These are phyloP conservation scores for Paradoxurus hermaphroditus DNA, from an alignment of 2,113 vertebrate species.

Conservation along the genomic window DNA sequence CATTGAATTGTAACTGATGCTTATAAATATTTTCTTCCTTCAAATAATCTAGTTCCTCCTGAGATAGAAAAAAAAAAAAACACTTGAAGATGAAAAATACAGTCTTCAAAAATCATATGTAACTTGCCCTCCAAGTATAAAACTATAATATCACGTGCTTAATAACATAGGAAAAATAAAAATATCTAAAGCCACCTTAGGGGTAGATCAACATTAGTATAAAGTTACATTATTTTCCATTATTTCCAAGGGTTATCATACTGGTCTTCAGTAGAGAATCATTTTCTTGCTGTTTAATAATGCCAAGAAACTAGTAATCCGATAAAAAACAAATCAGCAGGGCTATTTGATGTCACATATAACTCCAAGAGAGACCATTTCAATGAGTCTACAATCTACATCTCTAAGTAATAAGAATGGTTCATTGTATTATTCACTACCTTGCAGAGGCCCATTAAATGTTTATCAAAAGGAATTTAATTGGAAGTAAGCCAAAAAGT, in stretches of 20 bases:
- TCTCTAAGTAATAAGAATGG: conserved; percentile 24
- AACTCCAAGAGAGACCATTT: conserved; percentile 43
- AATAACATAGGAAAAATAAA: conserved; percentile 54
- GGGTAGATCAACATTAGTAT: neutral
- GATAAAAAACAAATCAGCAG: conserved; percentile 52
- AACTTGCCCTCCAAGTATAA: conserved; percentile 16
- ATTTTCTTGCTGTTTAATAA: conserved; percentile 55
- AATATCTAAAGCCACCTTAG: neutral
- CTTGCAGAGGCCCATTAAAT: conserved; percentile 26
- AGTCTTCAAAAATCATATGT: conserved; percentile 3
- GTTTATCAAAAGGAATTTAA: conserved; percentile 60
- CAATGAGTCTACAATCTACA: neutral
- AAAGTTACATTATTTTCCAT: conserved; percentile 4
- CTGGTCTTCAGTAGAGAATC: conserved; percentile 41
- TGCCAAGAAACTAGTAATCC: conserved; percentile 35
- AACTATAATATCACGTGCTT: neutral
- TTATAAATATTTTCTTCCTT: neutral
- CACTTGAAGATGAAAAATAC: conserved; percentile 13
- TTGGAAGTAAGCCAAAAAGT: conserved; percentile 24
- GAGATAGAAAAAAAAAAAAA: neutral
- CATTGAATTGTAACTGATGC: neutral
- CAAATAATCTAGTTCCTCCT: neutral
- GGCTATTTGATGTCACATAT: conserved; percentile 22
- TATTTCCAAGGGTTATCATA: conserved; percentile 30
- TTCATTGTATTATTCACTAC: conserved; percentile 40